Conservation (phyloP, 2,113 vertebrate species). For the Struthio camelus region DNA sequence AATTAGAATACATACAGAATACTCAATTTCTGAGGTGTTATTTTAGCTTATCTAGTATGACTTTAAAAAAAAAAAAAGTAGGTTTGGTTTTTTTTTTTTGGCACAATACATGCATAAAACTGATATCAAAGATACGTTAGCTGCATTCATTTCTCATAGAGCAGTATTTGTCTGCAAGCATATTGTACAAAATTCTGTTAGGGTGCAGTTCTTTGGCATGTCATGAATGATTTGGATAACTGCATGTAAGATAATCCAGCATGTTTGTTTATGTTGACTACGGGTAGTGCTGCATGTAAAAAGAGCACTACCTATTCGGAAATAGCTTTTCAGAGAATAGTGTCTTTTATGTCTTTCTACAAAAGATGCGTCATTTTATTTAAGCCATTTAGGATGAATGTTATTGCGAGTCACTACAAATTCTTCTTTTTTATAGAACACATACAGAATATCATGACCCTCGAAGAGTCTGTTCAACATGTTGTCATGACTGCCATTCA, state of each 20-base stretch:
- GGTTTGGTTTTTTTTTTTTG: no score
- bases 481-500: constrained; percentile 99
- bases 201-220: not conserved
- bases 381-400: not conserved
- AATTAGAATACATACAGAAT: not conserved
- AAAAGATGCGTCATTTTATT: not conserved
- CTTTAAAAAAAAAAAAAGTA: not conserved
- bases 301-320: not conserved
- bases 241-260: not conserved
- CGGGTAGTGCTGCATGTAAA: not conserved
- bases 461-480: constrained; percentile 97
- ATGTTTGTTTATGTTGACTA: not conserved
- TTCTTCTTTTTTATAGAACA: constrained; percentile 81
- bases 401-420: not conserved
- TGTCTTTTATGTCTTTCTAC: not conserved
- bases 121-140: not conserved
- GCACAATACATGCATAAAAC: not conserved
- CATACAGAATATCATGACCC: constrained; percentile 97
- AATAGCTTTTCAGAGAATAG: not conserved
- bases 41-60: not conserved
- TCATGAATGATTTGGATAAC: not conserved
- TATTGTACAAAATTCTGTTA: not conserved
- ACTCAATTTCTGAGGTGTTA: not conserved
- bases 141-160: not conserved
- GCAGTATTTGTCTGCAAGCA: not conserved